phyloP scores from a whole-genome alignment of 2,113 vertebrate species.

The Oryzias melastigma region DNA sequence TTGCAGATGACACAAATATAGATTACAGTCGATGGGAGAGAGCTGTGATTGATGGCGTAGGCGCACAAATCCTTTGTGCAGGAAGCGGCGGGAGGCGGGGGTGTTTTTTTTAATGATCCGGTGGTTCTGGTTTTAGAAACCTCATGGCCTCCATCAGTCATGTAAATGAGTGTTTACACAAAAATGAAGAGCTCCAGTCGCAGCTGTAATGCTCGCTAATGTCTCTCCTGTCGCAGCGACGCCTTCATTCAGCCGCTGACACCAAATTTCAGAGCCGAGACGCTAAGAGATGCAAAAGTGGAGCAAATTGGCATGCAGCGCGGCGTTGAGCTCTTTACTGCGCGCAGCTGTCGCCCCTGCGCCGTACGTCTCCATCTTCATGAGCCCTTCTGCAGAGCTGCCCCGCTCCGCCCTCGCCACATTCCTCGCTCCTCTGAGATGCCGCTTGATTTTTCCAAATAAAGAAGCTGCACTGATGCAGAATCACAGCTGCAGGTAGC shows the following conservation, averaged over 20 bases:
- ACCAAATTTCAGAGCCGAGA: slow-evolving; percentile 10
- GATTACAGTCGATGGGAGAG: slow-evolving; percentile 29
- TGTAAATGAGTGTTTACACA: slow-evolving; percentile 16
- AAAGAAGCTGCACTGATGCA: slow-evolving; percentile 40
- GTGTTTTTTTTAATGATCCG: slow-evolving; percentile 16
- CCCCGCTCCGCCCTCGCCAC: slow-evolving; percentile 46
- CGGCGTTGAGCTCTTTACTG: slow-evolving; percentile 12
- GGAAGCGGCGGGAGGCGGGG: neutral
- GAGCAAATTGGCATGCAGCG: slow-evolving; percentile 4
- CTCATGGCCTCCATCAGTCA: slow-evolving; percentile 47
- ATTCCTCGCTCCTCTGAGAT: slow-evolving; percentile 29
- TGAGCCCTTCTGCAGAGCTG: slow-evolving; percentile 35
- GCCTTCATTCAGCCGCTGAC: slow-evolving; percentile 23
- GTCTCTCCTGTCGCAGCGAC: slow-evolving; percentile 11
- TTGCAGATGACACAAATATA: slow-evolving; percentile 52
- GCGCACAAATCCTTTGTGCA: slow-evolving; percentile 16
- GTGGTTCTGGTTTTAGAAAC: slow-evolving; percentile 19
- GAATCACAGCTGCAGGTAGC: slow-evolving; percentile 35
- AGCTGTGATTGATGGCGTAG: slow-evolving; percentile 48
- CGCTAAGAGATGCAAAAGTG: slow-evolving; percentile 14
- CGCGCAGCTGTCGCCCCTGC: slow-evolving; percentile 9
- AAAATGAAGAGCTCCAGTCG: slow-evolving; percentile 14
- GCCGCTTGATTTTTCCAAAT: slow-evolving; percentile 38
- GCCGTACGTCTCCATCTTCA: slow-evolving; percentile 31
- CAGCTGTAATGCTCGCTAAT: slow-evolving; percentile 22